Evolutionary conservation across 2,113 vertebrate species (phyloP), one percentile per base, ranked within the genome.

Genomic region (Bungarus multicinctus): DNA sequence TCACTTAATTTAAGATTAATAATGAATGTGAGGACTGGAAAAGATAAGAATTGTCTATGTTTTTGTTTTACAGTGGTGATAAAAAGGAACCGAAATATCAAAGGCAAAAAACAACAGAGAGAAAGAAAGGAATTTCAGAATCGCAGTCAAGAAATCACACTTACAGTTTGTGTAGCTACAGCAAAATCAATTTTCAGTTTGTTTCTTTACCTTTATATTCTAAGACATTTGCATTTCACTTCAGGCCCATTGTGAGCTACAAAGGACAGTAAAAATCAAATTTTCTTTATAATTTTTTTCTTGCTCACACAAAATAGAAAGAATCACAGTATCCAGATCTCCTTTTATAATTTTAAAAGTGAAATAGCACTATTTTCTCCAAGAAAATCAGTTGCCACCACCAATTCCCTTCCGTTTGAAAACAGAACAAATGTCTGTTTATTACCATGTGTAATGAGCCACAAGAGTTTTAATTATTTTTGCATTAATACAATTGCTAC

Each of bases 171-270:
- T 0, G 0, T 93, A 91, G 92, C 90, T 1, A 20, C 90, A 95
- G 91, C 0, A 11, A 96, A 95, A 97, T 96, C 97, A 97, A 96
- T 97, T 97, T 97, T 97, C 96, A 97, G 96, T 97, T 96, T 96
- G 58, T 94, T 96, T 95, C 87, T 34, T 74, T 95, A 92, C 92
- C 93, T 96, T 96, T 96, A 93, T 97, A 93, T 95, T 94, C 92
- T 0, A 10, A 96, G 94, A 95, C 91, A 93, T 95, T 95, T 47
- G 30, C 25, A 43, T 95, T 93, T 95, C 0, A 0, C 23, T 53
- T 93, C 90, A 94, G 94, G 91, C 94, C 85, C 89, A 87, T 39
- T 94, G 90, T 86, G 39, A 92, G 95, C 85, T 95, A 92, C 90
- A 85, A 94, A 91, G 58, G 92, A 74, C n/a, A 60, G 92, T 94